Conservation (phyloP, 1,140 invertebrate genomes). For the Microvelia longipes region DNA sequence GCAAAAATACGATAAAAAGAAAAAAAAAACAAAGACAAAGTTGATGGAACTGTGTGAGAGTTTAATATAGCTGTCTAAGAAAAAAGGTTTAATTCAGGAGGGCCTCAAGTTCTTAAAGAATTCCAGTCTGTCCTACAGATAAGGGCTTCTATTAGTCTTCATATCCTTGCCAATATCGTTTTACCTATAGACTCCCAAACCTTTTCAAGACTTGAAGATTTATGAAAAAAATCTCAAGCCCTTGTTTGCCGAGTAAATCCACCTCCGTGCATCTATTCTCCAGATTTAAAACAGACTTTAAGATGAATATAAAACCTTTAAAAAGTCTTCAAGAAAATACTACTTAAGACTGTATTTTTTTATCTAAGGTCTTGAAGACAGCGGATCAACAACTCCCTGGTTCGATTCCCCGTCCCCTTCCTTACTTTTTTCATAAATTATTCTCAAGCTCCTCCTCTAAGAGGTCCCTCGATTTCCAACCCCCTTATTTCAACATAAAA, state of each 20-base stretch:
- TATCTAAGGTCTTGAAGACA: not conserved
- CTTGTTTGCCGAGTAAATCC: not conserved
- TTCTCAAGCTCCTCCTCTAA: not conserved
- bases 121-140: not conserved
- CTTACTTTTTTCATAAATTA: not conserved
- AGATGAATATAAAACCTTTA: not conserved
- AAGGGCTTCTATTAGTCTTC: not conserved
- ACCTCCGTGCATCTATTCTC: not conserved
- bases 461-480: not conserved
- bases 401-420: not conserved
- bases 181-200: not conserved
- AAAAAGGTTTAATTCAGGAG: not conserved
- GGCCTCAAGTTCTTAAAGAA: not conserved
- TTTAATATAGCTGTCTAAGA: not conserved
- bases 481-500: not conserved
- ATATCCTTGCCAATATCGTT: not conserved
- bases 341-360: not conserved
- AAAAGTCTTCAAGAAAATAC: not conserved
- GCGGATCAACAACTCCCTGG: not conserved
- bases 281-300: not conserved
- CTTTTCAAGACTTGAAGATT: too few relatives aligned
- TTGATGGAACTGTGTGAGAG: too few relatives aligned
- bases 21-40: too few relatives aligned
- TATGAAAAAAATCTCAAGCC: not conserved
- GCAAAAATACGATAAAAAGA: too few relatives aligned